These are phyloP conservation scores for Agrochola circellaris DNA, from an alignment of 2,888 invertebrate species.

Conservation along the genomic window DNA sequence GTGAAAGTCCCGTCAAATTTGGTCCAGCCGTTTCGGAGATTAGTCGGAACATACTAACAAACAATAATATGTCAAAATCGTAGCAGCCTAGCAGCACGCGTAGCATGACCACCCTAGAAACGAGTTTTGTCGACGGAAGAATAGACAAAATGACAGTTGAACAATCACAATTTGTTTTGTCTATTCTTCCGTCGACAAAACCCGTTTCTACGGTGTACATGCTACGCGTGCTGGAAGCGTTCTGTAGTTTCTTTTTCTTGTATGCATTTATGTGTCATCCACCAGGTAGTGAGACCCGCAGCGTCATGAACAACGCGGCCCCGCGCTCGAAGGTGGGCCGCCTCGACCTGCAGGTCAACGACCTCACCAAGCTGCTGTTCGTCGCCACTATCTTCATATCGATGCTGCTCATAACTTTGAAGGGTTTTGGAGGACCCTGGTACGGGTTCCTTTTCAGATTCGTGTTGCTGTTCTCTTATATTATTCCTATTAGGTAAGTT, in stretches of 20 bases:
- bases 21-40: no score
- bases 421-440: slow-evolving; percentile 99
- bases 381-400: slow-evolving; percentile 97
- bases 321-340: slow-evolving; percentile 99
- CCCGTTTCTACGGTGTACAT: no score
- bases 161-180: no score
- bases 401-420: slow-evolving; percentile 98
- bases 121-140: no score
- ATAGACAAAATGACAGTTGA: no score
- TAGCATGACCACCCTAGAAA: no score
- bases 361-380: slow-evolving; percentile 98
- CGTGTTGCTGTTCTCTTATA: slow-evolving; percentile 99
- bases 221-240: no score
- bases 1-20: no score
- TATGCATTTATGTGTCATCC: not conserved
- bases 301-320: slow-evolving; percentile 99
- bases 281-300: slow-evolving; percentile 97
- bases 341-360: slow-evolving; percentile 98
- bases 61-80: no score
- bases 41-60: not conserved
- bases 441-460: slow-evolving; percentile 99
- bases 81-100: no score
- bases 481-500: slow-evolving; percentile 97
- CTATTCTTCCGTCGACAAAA: no score
- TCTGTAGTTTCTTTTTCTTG: not conserved